Evolutionary conservation across 2,888 invertebrate species (phyloP).

Genomic region (Spisula subtruncata): DNA sequence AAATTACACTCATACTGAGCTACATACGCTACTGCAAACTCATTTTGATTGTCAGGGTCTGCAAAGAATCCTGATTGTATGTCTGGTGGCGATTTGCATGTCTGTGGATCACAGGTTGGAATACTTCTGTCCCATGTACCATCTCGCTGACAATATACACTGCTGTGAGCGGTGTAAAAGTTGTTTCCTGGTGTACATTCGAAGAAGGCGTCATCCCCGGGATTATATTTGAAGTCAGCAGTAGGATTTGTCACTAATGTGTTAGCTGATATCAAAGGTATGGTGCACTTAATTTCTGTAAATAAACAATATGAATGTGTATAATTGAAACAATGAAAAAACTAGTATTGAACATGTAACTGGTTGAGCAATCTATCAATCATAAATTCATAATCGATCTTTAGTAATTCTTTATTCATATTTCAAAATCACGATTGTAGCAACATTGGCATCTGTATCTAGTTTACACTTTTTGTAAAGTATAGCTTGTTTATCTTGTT

Average conservation of each 20-base stretch:
- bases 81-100: slow-evolving; percentile 77
- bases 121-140: slow-evolving; percentile 82
- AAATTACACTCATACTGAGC: slow-evolving; percentile 77
- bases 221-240: slow-evolving; percentile 65
- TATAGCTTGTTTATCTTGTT: too few relatives aligned
- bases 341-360: too few relatives aligned
- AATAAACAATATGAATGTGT: too few relatives aligned
- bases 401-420: too few relatives aligned
- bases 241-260: slow-evolving; percentile 67
- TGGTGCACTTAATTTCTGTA: slow-evolving; percentile 79
- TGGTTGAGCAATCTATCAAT: too few relatives aligned
- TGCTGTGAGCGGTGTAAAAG: slow-evolving; percentile 75
- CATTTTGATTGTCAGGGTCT: slow-evolving; percentile 42
- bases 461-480: too few relatives aligned
- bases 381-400: too few relatives aligned
- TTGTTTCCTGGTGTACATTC: slow-evolving; percentile 77
- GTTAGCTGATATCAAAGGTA: slow-evolving; percentile 79
- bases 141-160: slow-evolving; percentile 79
- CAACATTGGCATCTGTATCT: too few relatives aligned
- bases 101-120: slow-evolving; percentile 81
- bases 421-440: too few relatives aligned
- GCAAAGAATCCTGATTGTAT: slow-evolving; percentile 81
- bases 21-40: slow-evolving; percentile 78
- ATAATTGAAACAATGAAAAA: too few relatives aligned
- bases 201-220: slow-evolving; percentile 72